Base-by-base conservation (phyloP, 2,797 vertebrate species). In the Hybognathus amarus region DNA sequence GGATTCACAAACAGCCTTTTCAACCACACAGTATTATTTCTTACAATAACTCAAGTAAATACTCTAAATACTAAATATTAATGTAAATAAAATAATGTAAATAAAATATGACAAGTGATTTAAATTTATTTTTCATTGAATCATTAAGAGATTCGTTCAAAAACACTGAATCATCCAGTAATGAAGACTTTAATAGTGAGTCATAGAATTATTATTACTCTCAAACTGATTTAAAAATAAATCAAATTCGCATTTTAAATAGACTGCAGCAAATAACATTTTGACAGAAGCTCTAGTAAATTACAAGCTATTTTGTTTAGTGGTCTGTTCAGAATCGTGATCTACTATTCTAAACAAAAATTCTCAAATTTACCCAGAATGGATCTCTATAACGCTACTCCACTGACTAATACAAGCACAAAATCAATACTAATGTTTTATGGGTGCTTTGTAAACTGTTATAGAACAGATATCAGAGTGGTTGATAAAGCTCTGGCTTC, bases 361-460 rank as follows among this genome's bases (percentile, higher is more conserved):
- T n/a, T n/a, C 54, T 61, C 24, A n/a, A 15, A 7, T 61, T 13
- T 33, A 20, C 4, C 54, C 76, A 78, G 4, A 18, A 20, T 27
- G 5, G 12, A 17, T 13, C 59, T 63, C 59, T 17, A 8, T 15
- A 30, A 30, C 13, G 6, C 8, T 15, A 42, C 4, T 30, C 4
- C 68, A 56, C 59, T 54, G 17, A 20, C 33, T 56, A 20, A 33
- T 9, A 38, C 38, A 36, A 47, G 24, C 20, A 52, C 18, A 2
- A 11, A 15, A 80, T 85, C 63, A 69, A 85, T 70, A 38, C 30
- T 52, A 61, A 79, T 22, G 77, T 33, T 75, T 75, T 15, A 38
- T 59, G 24, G 20, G 11, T 9, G 33, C 78, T 40, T 74, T 79
- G 50, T 38, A 1, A 45, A 76, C 36, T 69, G 52, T 85, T 47